Percentiles rank a stretch among this genome's conserved stretches.
Conservation (phyloP, 2,113 vertebrate genomes). For the Rhadina sibilatrix region DNA sequence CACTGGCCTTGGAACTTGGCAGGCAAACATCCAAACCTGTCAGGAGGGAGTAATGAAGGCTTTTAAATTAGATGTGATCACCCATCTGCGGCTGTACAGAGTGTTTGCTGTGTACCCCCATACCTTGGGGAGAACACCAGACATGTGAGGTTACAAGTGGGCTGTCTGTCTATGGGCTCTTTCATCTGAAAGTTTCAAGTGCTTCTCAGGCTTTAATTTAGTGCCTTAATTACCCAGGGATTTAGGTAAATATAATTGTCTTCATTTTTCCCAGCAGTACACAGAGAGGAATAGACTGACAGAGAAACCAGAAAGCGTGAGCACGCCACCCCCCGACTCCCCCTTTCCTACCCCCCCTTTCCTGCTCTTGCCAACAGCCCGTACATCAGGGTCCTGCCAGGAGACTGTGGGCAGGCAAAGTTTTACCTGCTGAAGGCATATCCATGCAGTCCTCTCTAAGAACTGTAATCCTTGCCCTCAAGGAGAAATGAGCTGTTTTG, state of each 20-base stretch:
- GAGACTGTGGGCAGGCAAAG: not conserved
- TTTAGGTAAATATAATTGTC: conserved; percentile 37
- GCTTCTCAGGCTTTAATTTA: conserved; percentile 31
- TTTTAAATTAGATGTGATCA: conserved; percentile 59
- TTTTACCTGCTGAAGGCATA: not conserved
- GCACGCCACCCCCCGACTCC: accelerated
- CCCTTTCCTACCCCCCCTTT: not conserved
- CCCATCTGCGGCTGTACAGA: conserved; percentile 26
- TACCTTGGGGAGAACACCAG: not conserved
- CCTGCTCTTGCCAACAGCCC: not conserved
- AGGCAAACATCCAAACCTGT: conserved; percentile 56
- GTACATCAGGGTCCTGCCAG: not conserved
- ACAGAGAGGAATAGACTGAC: conserved; percentile 7
- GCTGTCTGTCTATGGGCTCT: not conserved
- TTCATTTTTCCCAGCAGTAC: conserved; percentile 18
- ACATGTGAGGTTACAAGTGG: not conserved
- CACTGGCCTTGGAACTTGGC: not conserved
- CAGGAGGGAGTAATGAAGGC: conserved; percentile 44
- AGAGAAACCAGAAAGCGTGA: not conserved
- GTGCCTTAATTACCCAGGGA: conserved; percentile 15
- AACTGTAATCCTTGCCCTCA: not conserved
- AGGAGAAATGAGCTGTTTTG: conserved; percentile 12
- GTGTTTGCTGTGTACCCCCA: not conserved
- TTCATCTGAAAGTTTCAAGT: conserved; percentile 10
- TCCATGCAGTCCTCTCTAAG: not conserved